Percentiles rank a stretch among this genome's conserved stretches.
phyloP scores from a whole-genome alignment of 2,113 vertebrate species.

The Zapornia atra region DNA sequence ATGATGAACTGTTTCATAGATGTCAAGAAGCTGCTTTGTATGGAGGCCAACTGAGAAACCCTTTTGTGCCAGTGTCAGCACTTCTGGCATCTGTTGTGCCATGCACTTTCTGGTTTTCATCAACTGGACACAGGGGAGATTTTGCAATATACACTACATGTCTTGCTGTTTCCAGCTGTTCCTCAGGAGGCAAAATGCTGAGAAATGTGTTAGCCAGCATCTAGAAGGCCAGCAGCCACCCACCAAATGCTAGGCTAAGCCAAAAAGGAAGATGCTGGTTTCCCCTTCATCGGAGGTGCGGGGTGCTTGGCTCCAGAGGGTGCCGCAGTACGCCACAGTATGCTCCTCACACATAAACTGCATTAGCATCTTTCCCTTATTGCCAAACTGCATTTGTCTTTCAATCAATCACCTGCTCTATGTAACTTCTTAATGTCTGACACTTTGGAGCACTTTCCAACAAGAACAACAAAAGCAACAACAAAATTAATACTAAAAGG shows the following conservation, averaged over 20 bases:
- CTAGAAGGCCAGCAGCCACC: background rate
- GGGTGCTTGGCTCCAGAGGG: background rate
- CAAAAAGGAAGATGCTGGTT: background rate
- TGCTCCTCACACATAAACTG: background rate
- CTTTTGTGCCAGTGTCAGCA: background rate
- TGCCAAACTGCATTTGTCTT: background rate
- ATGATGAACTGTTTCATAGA: background rate
- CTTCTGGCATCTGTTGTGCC: background rate
- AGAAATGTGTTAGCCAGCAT: background rate
- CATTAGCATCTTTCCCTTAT: background rate
- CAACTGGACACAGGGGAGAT: background rate
- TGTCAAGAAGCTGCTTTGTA: background rate
- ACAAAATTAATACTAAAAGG: background rate
- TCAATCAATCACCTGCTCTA: background rate
- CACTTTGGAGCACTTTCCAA: background rate
- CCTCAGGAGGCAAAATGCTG: background rate
- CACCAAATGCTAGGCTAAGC: background rate
- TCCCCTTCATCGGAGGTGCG: accelerated
- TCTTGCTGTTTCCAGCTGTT: background rate
- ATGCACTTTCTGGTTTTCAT: background rate
- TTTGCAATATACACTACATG: background rate
- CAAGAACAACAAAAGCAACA: background rate
- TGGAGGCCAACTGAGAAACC: background rate
- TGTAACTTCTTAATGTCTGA: background rate
- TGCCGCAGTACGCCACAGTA: background rate